These are phyloP conservation scores for Pristionchus mayeri DNA, from an alignment of 2,888 invertebrate genomes.

Conservation along the genomic window DNA sequence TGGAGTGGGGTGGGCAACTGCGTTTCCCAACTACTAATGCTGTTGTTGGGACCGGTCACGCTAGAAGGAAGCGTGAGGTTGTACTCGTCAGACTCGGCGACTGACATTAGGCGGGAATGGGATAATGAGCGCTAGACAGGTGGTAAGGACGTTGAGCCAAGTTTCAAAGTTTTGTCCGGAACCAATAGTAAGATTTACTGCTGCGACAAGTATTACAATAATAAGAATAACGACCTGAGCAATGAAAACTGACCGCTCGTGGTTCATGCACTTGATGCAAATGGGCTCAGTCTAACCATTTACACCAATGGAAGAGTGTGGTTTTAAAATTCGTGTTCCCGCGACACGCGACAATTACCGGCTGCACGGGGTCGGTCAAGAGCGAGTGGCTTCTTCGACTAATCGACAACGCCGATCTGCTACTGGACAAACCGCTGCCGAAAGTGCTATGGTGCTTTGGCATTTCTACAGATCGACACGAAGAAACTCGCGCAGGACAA, in stretches of 20 bases:
- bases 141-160: not conserved
- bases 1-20: not conserved
- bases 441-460: not conserved
- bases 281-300: not conserved
- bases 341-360: not conserved
- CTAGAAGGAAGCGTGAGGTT: not conserved
- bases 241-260: not conserved
- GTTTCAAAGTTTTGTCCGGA: not conserved
- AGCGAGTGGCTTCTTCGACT: not conserved
- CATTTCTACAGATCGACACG: not conserved
- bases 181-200: not conserved
- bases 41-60: not conserved
- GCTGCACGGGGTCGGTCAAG: not conserved
- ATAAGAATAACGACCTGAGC: not conserved
- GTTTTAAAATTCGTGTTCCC: not conserved
- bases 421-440: not conserved
- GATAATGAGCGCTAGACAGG: not conserved
- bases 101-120: not conserved
- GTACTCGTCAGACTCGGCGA: not conserved
- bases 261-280: not conserved
- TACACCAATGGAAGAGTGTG: not conserved
- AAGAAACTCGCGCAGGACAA: not conserved
- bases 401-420: not conserved
- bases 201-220: not conserved
- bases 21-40: not conserved